Evolutionary conservation across 2,888 invertebrate genomes (phyloP).

Genomic region (Apoderus coryli): DNA sequence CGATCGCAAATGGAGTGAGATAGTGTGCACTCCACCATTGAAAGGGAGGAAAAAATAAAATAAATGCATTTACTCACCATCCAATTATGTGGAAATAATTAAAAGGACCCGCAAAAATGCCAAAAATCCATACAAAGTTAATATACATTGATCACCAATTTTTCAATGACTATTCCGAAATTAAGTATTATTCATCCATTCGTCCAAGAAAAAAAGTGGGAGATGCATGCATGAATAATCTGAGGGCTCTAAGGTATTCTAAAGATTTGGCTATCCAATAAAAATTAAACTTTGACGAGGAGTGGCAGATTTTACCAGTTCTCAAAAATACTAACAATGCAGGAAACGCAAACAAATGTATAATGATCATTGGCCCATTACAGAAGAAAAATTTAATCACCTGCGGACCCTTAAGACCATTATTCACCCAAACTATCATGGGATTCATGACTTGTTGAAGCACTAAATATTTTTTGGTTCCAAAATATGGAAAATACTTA

Average conservation of each 20-base stretch:
- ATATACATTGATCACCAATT: constrained; percentile 6
- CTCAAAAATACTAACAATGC: constrained; percentile 4
- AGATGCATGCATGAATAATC: constrained; percentile 6
- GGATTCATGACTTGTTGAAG: constrained; percentile 6
- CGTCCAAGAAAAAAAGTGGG: constrained; percentile 5
- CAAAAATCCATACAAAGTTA: constrained; percentile 3
- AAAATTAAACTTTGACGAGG: constrained; percentile 5
- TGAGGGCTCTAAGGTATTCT: constrained; percentile 5
- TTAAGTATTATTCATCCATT: constrained; percentile 5
- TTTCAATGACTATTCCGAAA: constrained; percentile 3
- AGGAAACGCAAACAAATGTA: constrained; percentile 13
- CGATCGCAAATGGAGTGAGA: constrained; percentile 1
- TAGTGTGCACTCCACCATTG: constrained; percentile 3
- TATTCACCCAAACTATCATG: constrained; percentile 8
- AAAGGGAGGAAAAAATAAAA: constrained; percentile 2
- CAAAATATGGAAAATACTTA: constrained; percentile 4
- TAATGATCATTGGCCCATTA: constrained; percentile 3
- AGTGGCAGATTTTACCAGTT: constrained; percentile 3
- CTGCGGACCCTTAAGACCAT: constrained; percentile 6
- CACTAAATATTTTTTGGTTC: constrained; percentile 6
- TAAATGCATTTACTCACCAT: constrained; percentile 3
- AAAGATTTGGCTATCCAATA: constrained; percentile 3
- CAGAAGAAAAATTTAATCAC: constrained; percentile 1
- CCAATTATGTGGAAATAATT: constrained; percentile 3
- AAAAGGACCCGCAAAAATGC: constrained; percentile 1